These are phyloP conservation scores for Gymnorhina tibicen DNA, from an alignment of 2,113 vertebrate species.

Conservation along the genomic window DNA sequence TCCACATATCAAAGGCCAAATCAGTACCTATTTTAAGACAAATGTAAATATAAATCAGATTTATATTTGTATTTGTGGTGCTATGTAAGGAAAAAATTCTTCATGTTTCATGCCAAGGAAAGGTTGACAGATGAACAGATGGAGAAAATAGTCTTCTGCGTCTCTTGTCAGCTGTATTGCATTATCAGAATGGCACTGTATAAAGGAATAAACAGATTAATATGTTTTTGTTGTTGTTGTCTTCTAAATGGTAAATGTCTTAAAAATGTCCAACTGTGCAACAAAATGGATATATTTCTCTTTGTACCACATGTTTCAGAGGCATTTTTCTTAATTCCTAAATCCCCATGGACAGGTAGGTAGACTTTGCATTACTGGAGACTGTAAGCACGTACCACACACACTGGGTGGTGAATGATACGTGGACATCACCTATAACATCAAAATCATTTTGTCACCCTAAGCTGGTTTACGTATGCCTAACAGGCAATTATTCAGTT, in stretches of 20 bases:
- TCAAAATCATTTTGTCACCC: background rate
- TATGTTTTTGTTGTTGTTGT: background rate
- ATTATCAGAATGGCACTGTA: background rate
- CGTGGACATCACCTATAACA: background rate
- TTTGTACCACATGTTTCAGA: background rate
- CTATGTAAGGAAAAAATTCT: background rate
- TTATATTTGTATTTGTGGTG: background rate
- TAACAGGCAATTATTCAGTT: constrained; percentile 46
- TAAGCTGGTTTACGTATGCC: background rate
- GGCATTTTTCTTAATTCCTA: background rate
- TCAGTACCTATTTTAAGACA: background rate
- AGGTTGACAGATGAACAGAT: constrained; percentile 49
- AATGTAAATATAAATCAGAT: background rate
- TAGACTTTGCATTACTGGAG: background rate
- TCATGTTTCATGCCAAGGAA: background rate
- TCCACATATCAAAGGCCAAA: background rate
- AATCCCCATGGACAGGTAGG: background rate
- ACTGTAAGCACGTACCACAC: background rate
- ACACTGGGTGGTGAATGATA: background rate
- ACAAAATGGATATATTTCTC: background rate
- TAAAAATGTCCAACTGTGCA: background rate
- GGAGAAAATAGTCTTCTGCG: background rate
- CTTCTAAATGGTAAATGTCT: background rate
- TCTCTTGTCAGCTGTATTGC: background rate
- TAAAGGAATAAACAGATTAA: constrained; percentile 4